Evolutionary conservation across 2,113 vertebrate species (phyloP), one percentile per base, ranked within the genome.

Genomic region (Indicator indicator): DNA sequence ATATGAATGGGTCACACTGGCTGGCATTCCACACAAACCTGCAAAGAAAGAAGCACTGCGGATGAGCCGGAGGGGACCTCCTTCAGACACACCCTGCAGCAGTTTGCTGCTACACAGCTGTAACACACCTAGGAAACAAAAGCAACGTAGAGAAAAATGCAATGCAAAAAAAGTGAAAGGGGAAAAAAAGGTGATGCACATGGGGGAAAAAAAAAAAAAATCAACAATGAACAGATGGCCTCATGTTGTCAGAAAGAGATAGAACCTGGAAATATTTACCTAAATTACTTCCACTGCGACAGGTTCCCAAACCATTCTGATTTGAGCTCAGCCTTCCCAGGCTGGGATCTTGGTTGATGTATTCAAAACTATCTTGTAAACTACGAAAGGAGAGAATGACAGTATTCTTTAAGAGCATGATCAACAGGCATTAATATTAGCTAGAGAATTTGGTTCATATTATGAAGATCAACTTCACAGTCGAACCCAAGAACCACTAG

Each of bases 281-380:
- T 97, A 99, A 95, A 86, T 97, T 98, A 97, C 96, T 98, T 95
- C 96, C 97, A 90, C 95, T 95, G 76, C 97, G 98, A 92, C 97
- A 97, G 26, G 94, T 95, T 72, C 97, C 98, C 97, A 98, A 93
- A 72, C 93, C 96, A 78, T 93, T 98, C 91, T 97, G 98, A 96
- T 93, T 98, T 0, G 97, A 95, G 93, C 90, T 98, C 70, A 98
- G 83, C 70, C 97, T 98, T 89, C 96, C 97, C 69, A 96, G 67
- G 52, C 86, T 91, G 33, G 97, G 88, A 86, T 98, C 98, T 93
- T 98, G 98, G 93, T 97, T 98, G 93, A 99, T 98, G 65, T 95
- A 98, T 71, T 99, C 98, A 87, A 98, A 98, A 95, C 98, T 99
- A 96, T 98, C 98, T 93, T 99, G 98, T 72, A 99, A 97, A 86